phyloP scores from a whole-genome alignment of 2,113 vertebrate genomes.

The Corythaeola cristata region DNA sequence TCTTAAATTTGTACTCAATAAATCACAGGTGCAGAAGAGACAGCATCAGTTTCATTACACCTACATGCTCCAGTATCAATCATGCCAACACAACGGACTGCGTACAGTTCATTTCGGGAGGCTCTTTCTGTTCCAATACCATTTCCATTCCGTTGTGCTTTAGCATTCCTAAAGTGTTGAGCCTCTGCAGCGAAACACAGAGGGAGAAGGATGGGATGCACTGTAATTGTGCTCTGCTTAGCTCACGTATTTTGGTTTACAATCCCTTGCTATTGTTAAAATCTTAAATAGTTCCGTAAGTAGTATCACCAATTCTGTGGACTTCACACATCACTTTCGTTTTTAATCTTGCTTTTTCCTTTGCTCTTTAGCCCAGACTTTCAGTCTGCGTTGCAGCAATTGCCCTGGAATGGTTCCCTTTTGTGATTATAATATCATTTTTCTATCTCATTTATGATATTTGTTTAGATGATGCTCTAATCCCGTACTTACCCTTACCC shows the following conservation, averaged over 20 bases:
- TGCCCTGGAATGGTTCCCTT: background rate
- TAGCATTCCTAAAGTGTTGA: slow-evolving; percentile 52
- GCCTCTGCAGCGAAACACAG: background rate
- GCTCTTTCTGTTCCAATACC: slow-evolving; percentile 76
- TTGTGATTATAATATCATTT: background rate
- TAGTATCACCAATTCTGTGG: background rate
- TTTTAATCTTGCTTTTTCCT: background rate
- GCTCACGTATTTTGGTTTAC: background rate
- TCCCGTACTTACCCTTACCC: background rate
- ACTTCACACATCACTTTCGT: background rate
- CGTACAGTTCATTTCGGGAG: slow-evolving; percentile 80
- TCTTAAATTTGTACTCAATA: slow-evolving; percentile 91
- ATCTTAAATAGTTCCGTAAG: background rate
- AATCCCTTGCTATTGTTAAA: background rate
- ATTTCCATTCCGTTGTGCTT: slow-evolving; percentile 72
- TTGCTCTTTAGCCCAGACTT: background rate
- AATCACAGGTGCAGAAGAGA: slow-evolving; percentile 88
- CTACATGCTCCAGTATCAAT: slow-evolving; percentile 88
- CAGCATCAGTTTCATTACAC: slow-evolving; percentile 88
- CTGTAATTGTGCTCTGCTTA: slow-evolving; percentile 8
- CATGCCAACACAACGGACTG: slow-evolving; percentile 80
- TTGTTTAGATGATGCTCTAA: background rate
- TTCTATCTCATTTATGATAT: background rate
- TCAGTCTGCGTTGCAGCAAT: background rate
- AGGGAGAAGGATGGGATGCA: background rate